Evolutionary conservation across 2,797 vertebrate species (phyloP).

Genomic region (Pipistrellus kuhlii): DNA sequence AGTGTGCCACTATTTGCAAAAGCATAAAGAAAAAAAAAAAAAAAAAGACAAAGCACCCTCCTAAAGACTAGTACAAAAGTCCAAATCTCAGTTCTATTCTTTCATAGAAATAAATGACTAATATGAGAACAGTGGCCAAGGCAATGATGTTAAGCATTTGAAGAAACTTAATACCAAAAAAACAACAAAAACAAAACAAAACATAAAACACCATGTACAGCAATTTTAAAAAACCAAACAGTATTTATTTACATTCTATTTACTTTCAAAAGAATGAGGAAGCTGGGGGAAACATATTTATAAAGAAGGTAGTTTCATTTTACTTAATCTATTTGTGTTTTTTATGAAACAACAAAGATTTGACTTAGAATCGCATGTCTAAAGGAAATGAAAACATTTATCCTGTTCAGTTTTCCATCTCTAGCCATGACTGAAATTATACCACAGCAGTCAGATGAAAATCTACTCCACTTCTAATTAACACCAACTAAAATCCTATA

Average conservation of each 20-base stretch:
- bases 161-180: conserved; percentile 2
- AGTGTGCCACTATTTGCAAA: not conserved
- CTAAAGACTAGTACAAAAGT: not conserved
- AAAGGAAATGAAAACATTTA: not conserved
- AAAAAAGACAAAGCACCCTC: not conserved
- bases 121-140: conserved; percentile 17
- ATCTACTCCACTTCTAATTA: not conserved
- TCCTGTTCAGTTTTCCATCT: conserved; percentile 1
- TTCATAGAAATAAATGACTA: conserved; percentile 21
- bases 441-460: not conserved
- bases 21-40: not conserved
- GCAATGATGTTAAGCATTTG: not conserved
- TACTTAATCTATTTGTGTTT: conserved; percentile 57
- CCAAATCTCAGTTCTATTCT: conserved; percentile 34
- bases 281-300: conserved; percentile 42
- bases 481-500: not conserved
- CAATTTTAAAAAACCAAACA: conserved; percentile 6
- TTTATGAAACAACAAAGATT: conserved; percentile 57
- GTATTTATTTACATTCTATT: conserved; percentile 74
- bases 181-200: not conserved
- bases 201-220: not conserved
- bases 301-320: conserved; percentile 55
- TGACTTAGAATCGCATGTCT: conserved; percentile 39
- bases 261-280: conserved; percentile 50
- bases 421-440: conserved; percentile 24